These are phyloP conservation scores for Pimpla rufipes DNA, from an alignment of 2,888 invertebrate species.

Conservation along the genomic window DNA sequence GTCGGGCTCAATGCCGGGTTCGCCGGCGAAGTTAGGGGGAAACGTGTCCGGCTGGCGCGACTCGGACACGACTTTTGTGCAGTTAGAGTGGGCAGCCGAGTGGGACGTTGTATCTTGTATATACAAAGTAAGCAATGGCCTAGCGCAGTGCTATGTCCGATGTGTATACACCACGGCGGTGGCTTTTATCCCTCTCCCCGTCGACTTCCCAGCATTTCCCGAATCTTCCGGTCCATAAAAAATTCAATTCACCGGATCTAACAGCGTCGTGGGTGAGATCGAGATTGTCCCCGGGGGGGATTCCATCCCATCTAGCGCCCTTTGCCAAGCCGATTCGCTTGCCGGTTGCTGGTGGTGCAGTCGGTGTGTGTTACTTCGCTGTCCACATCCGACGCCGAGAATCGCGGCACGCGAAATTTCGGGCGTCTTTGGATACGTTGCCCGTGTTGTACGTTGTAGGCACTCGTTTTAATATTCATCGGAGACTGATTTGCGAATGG, in stretches of 20 bases:
- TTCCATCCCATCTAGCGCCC: conserved; percentile 10
- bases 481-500: too few species aligned
- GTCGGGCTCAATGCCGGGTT: not conserved
- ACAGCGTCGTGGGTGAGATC: conserved; percentile 40
- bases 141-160: not conserved
- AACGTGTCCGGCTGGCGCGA: conserved; percentile 3
- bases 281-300: conserved; percentile 44
- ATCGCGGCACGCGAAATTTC: not conserved
- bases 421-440: not conserved
- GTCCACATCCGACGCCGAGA: not conserved
- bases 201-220: conserved; percentile 23
- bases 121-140: not conserved
- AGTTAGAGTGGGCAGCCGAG: conserved; percentile 2
- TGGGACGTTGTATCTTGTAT: not conserved
- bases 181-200: conserved; percentile 4
- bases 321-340: conserved; percentile 31
- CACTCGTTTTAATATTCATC: not conserved
- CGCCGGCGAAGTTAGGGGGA: not conserved
- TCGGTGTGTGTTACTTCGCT: not conserved
- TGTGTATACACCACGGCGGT: not conserved
- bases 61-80: conserved; percentile 1
- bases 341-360: not conserved
- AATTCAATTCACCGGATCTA: conserved; percentile 46
- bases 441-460: not conserved
- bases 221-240: conserved; percentile 49